Evolutionary conservation across 1,140 invertebrate genomes (phyloP), one percentile per base, ranked within the genome.

Genomic region (Psix sp.): DNA sequence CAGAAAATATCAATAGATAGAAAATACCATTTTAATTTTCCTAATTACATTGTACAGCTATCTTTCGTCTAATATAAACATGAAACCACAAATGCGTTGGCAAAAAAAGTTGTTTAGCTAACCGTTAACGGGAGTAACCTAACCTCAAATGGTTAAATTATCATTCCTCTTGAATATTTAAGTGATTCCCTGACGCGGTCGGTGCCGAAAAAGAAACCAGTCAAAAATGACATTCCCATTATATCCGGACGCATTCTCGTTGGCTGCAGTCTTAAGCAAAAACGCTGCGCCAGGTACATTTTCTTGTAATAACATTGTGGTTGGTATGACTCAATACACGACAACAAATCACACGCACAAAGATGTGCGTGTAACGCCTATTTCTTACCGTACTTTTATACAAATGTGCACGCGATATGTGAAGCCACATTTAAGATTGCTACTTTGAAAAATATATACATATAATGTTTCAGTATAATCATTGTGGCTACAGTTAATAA

Each of bases 241-340:
- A 73, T 40, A 60, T 36, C 39, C 14, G 11, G 18, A 48, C 39
- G 35, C 18, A 51, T 35, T 52, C 43, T 26, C 57, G 21, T 48
- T 60, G 40, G 24, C 24, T 40, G 36, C 29, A 9, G 40, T 65
- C 29, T n/a, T 16, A 42, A 24, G 11, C 35, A 46, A 59, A 65
- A 45, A 54, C 15, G 14, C 5, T 6, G n/a, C n/a, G n/a, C 17
- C 42, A 39, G 18, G 11, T 33, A 39, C 38, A 43, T 72, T 63
- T 56, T 56, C 39, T 39, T 65, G 35, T 57, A 65, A 72, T 72
- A 63, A 65, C 59, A 65, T 72, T 72, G 68, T 59, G 57, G 68
- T 46, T 36, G 38, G 20, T 63, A 63, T 54, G 36, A 59, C 59
- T 63, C 51, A 57, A 63, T 57, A 21, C 36, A 24, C 15, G 26